Evolutionary conservation across 1,140 invertebrate genomes (phyloP), one percentile per base, ranked within the genome.

Genomic region (Nixonia krombeini): DNA sequence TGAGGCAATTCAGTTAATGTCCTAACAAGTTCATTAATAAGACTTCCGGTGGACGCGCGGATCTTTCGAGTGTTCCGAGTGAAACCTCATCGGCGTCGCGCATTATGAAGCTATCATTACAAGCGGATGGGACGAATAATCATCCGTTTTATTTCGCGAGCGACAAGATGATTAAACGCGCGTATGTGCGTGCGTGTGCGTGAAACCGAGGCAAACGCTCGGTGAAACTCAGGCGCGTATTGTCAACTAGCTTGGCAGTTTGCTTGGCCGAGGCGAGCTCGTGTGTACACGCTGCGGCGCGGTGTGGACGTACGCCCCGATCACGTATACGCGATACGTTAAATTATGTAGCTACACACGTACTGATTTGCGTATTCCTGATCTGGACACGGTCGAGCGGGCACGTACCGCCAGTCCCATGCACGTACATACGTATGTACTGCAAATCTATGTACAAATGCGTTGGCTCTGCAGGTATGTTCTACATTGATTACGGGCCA

Each of bases 291-390:
- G 51, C 35, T 6, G 8, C 4, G 8, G 13, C 8, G 23, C 53
- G 61, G 59, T 75, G 68, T 55, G 71, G 52, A 31, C 25, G 41
- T 33, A 65, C 56, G 69, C 53, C 66, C 55, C 61, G 67, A 55
- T 65, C 70, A 66, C 49, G 55, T 46, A 50, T 47, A 55, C 55
- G 62, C 68, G 37, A 70, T 70, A 51, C 61, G 59, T 72, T 55
- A 70, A 66, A 56, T 51, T 46, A 50, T 50, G 49, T 57, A 49
- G 45, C 49, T 52, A 61, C 63, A 52, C 56, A 55, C 23, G 63
- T 53, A 69, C 69, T 61, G 63, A 69, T 72, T 69, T 59, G 55
- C 70, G 63, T 45, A 57, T 56, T 51, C 38, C 35, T 12, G 44
- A 63, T 63, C 58, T 44, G 56, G 49, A 52, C 57, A 68, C 42